Percentiles rank a stretch among this genome's conserved stretches.
phyloP scores from a whole-genome alignment of 1,140 invertebrate species.

The Uloborus diversus region DNA sequence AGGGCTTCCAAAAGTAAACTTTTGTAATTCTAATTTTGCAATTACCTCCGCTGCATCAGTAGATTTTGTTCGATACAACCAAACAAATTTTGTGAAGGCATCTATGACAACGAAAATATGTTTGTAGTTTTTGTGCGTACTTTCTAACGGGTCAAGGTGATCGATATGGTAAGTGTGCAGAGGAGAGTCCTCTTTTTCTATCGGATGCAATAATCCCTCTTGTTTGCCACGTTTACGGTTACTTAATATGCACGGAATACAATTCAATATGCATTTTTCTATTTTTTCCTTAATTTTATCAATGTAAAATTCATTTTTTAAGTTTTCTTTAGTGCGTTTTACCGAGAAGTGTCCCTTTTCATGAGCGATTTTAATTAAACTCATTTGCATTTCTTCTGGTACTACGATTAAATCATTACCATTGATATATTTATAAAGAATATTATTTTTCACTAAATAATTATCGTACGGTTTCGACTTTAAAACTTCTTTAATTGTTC shows the following conservation, averaged over 20 bases:
- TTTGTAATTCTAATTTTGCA: background rate
- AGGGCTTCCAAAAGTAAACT: slow-evolving; percentile 1
- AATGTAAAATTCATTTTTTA: background rate
- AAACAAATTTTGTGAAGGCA: background rate
- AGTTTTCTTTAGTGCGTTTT: too few species aligned
- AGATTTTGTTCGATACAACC: background rate
- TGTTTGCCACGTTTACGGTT: background rate
- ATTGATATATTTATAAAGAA: background rate
- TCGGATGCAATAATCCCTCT: background rate
- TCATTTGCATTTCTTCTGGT: background rate
- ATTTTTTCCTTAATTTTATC: background rate
- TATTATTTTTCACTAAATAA: background rate
- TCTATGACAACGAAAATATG: background rate
- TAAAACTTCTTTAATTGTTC: too few species aligned
- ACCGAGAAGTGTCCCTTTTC: too few species aligned
- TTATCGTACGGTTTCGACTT: background rate
- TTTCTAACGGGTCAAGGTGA: background rate
- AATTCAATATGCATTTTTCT: background rate
- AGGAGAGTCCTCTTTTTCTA: background rate
- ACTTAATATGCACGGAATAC: background rate
- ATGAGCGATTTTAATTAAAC: background rate
- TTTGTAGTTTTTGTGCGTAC: slow-evolving; percentile 1
- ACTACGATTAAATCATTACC: background rate
- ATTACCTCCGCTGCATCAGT: background rate
- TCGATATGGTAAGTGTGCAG: background rate